phyloP scores from a whole-genome alignment of 2,888 invertebrate species.

The Hipparchia sbordonii region DNA sequence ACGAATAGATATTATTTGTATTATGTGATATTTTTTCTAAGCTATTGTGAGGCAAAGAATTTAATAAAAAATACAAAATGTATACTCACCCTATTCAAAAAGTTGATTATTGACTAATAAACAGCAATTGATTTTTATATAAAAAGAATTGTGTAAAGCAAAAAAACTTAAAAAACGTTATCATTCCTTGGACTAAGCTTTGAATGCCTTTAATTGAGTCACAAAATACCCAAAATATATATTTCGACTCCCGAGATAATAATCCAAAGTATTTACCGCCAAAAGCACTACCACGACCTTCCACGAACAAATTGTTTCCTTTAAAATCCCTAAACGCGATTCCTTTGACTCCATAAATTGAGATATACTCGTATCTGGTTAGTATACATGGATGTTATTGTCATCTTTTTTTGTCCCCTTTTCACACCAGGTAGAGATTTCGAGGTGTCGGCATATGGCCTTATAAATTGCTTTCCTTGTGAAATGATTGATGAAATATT shows the following conservation, averaged over 20 bases:
- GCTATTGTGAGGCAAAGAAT: too few species aligned
- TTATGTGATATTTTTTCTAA: too few species aligned
- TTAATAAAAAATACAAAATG: too few species aligned
- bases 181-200: not conserved
- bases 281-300: conserved; percentile 43
- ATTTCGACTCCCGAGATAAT: conserved; percentile 48
- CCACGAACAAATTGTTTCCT: conserved; percentile 55
- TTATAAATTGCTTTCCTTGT: conserved; percentile 65
- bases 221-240: conserved; percentile 48
- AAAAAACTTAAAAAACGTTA: not conserved
- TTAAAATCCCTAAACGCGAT: conserved; percentile 30
- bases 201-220: not conserved
- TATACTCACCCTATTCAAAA: too few species aligned
- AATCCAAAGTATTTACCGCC: conserved; percentile 53
- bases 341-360: conserved; percentile 67
- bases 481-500: conserved; percentile 71
- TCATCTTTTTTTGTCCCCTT: conserved; percentile 67
- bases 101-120: too few species aligned
- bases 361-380: conserved; percentile 62
- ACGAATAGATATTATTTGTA: too few species aligned
- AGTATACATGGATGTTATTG: conserved; percentile 70
- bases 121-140: too few species aligned
- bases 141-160: not conserved
- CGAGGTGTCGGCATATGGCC: conserved; percentile 58
- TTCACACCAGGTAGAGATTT: conserved; percentile 66